These are phyloP conservation scores for Nemotelus pantherinus DNA, from an alignment of 2,888 invertebrate genomes.

Conservation along the genomic window DNA sequence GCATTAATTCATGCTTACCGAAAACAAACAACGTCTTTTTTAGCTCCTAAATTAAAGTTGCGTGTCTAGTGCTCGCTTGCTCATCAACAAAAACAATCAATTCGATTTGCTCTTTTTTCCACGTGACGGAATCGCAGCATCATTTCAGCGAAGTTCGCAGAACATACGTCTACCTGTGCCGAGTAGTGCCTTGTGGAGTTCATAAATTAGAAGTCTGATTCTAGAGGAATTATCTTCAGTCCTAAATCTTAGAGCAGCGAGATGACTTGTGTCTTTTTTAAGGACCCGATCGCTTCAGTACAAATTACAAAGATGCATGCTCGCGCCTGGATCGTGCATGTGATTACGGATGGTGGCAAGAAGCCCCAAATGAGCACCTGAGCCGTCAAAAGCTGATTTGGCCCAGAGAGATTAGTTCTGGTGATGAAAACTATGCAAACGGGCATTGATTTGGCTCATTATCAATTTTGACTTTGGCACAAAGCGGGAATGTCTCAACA, in stretches of 20 bases:
- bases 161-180: neutral
- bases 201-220: conserved; percentile 45
- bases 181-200: conserved; percentile 24
- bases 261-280: conserved; percentile 30
- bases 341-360: conserved; percentile 27
- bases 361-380: conserved; percentile 42
- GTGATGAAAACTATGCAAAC: conserved; percentile 17
- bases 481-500: too few species aligned
- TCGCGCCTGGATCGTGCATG: neutral
- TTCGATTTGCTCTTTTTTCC: neutral
- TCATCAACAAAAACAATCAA: conserved; percentile 3
- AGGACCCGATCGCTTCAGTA: conserved; percentile 22
- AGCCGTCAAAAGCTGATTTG: conserved; percentile 31
- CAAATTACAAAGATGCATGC: conserved; percentile 38
- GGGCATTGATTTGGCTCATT: conserved; percentile 35
- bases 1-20: conserved; percentile 47
- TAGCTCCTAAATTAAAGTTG: conserved; percentile 47
- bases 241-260: conserved; percentile 30
- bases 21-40: conserved; percentile 48
- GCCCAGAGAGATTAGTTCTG: conserved; percentile 39
- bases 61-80: conserved; percentile 44
- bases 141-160: conserved; percentile 16
- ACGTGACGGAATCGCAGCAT: conserved; percentile 28
- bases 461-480: conserved; percentile 17
- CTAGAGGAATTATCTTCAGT: conserved; percentile 34